Base-by-base conservation (phyloP, 2,888 invertebrate genomes). In the Platycnemis pennipes region DNA sequence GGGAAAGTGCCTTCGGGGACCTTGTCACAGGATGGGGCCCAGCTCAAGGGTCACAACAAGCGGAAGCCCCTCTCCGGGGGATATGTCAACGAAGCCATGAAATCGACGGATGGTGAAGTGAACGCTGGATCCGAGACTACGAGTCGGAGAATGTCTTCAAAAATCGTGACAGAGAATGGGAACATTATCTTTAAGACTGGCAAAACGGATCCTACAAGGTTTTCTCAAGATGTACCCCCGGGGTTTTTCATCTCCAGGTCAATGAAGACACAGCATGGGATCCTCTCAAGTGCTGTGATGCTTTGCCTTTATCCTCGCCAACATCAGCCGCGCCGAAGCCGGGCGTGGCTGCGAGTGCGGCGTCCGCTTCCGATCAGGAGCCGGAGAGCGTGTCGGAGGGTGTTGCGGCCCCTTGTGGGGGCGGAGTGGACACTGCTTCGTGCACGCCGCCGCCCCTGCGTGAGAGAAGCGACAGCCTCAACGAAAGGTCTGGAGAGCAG, bases 41-140 rank as follows among this genome's bases (percentile, higher is more conserved):
- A 89, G 89, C 13, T 94, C 5, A 87, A 49, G 86, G 53, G 56
- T 22, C 86, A 49, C 19, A 87, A 44, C 22, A 94, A 88, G 63
- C 53, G 85, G 37, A 53, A 88, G 44, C 98, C 98, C 94, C 97
- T 98, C 95, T 98, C 98, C 95, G 98, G 98, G 94, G 98, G 98
- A 94, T 98, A 98, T 97, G 98, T 98, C 95, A 98, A 98, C 96
- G 98, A 98, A 96, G 98, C 98, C 77, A 97, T 97, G 95, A 97
- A 98, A 95, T 98, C 98, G 95, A 97, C 97, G 77, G 97, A 97
- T 95, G 95, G 95, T 63, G 96, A 91, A 2, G 63, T n/a, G 63
- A 53, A 53, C 37, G 53, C 56, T 96, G 94, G 96, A 96, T 94
- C 95, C 95, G 56, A 94, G 95, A 85, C 95, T 96, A 96, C 95